Conservation (phyloP, 2,797 vertebrate genomes). For the Prionace glauca region DNA sequence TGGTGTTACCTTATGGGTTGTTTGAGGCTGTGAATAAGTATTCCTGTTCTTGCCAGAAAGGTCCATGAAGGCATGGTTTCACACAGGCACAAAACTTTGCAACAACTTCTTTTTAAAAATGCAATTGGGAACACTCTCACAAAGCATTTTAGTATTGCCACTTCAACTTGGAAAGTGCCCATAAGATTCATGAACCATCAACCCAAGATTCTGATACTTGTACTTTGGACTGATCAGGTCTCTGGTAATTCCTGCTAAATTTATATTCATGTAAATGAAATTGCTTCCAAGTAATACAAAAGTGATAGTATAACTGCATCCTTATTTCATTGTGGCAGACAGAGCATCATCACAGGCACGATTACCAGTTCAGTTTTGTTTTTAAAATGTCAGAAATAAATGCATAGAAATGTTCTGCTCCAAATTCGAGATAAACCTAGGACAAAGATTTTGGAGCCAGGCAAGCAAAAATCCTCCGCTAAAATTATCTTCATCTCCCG, state of each 20-base stretch:
- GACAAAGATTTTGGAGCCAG: not conserved
- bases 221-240: not conserved
- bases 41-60: not conserved
- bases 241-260: not conserved
- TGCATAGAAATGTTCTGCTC: not conserved
- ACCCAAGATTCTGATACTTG: no score
- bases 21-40: not conserved
- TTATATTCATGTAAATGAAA: not conserved
- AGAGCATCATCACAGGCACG: not conserved
- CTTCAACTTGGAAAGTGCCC: constrained; percentile 23
- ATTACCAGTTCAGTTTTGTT: constrained; percentile 6
- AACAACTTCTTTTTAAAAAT: not conserved
- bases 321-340: not conserved
- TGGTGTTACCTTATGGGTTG: not conserved
- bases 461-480: not conserved
- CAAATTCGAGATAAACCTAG: not conserved
- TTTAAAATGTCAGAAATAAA: not conserved
- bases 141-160: not conserved
- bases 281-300: not conserved
- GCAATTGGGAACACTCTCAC: not conserved
- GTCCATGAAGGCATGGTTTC: not conserved
- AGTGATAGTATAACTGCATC: not conserved
- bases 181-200: not conserved
- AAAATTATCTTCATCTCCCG: not conserved
- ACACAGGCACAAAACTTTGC: not conserved